Base-by-base conservation (phyloP, 2,888 invertebrate species). In the Ischnus inquisitorius region DNA sequence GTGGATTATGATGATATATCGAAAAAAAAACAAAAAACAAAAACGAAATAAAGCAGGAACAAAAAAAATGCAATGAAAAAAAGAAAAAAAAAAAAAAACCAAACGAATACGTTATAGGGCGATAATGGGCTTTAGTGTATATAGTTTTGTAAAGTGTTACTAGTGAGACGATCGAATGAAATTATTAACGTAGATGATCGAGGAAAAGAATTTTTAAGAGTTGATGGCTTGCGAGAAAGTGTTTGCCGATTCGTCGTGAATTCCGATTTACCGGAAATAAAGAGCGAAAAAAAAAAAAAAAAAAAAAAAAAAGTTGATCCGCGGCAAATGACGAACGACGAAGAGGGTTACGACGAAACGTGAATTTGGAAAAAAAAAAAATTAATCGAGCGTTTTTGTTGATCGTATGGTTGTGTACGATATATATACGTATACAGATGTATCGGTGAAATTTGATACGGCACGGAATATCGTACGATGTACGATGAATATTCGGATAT, bases 141-240 rank as follows among this genome's bases (percentile, higher is more conserved):
- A 93, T 93, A 93, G 93, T 93, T 93, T 93, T 93, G 90, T 92
- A 92, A 93, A 93, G 91, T 93, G 92, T 92, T 91, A 91, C 87
- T 91, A 92, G 87, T 79, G 74, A 79, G 76, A 81, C 84, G 84
- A 88, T 85, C 88, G 85, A 88, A 51, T 68, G 72, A 41, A 77
- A 77, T 80, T 68, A 82, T 71, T 76, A 39, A 39, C 68, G 22
- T 77, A 64, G 68, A 75, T 74, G 51, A 22, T 57, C 41, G 57
- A 48, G 22, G 2, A 46, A 46, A 46, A 46, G n/a, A 14, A 16
- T 4, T 48, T 48, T 16, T 54, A 34, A 62, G 10, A 60, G 57
- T 41, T 69, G 79, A 34, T 25, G 54, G 25, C 74, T 71, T 65
- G 25, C n/a, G 54, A n/a, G 10, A 57, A 79, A 10, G 14, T 54